Conservation (phyloP, 1,140 invertebrate genomes). For the Drosophila truncata region DNA sequence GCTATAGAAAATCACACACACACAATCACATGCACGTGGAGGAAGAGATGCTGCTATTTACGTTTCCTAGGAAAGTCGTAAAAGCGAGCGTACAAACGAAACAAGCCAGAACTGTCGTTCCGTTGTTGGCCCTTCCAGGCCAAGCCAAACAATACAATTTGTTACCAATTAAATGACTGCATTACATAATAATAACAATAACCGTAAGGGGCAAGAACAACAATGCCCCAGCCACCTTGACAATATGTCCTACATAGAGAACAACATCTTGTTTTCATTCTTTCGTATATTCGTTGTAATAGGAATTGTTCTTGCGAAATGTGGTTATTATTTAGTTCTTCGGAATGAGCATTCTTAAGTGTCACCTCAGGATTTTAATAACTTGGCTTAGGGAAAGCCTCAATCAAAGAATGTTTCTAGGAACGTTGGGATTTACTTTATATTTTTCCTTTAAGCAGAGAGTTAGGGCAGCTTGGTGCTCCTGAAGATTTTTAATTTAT, state of each 20-base stretch:
- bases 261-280: neutral
- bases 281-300: too few species aligned
- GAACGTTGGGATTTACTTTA: neutral
- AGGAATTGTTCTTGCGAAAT: neutral
- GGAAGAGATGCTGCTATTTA: constrained; percentile 25
- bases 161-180: constrained; percentile 83
- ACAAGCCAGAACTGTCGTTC: constrained; percentile 54
- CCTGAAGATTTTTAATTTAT: neutral
- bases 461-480: neutral
- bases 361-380: constrained; percentile 1
- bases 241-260: constrained; percentile 24
- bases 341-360: neutral
- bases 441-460: neutral
- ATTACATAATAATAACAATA: constrained; percentile 81
- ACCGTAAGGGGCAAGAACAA: constrained; percentile 37
- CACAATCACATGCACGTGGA: neutral
- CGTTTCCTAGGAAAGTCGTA: constrained; percentile 75
- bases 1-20: constrained; percentile 30
- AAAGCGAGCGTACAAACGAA: constrained; percentile 74
- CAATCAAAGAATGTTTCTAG: neutral
- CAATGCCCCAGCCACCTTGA: constrained; percentile 23
- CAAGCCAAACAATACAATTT: constrained; percentile 81
- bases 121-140: constrained; percentile 12
- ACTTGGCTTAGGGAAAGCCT: neutral
- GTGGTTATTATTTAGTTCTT: neutral